Evolutionary conservation across 1,140 invertebrate species (phyloP).

Genomic region (Micrasema longulum): DNA sequence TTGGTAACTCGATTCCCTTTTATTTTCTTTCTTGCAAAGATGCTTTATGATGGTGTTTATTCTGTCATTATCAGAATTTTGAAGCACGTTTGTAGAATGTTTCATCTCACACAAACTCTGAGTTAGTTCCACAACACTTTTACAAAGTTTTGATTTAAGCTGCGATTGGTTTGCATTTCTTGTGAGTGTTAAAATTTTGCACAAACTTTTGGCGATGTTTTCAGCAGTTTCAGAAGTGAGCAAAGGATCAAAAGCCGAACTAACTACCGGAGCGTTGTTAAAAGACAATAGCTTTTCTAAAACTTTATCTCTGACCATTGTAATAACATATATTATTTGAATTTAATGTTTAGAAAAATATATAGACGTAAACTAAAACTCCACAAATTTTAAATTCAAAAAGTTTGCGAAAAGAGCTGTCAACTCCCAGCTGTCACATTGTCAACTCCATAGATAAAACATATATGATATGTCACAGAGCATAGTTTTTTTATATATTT

Average conservation of each 20-base stretch:
- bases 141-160: slow-evolving; percentile 9
- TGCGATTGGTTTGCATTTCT: slow-evolving; percentile 1
- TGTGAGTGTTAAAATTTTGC: slow-evolving; percentile 17
- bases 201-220: slow-evolving; percentile 12
- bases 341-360: too few species aligned
- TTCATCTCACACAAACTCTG: slow-evolving; percentile 18
- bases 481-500: too few species aligned
- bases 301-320: slow-evolving; percentile 21
- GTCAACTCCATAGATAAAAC: too few species aligned
- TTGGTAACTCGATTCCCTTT: neutral
- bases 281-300: slow-evolving; percentile 12
- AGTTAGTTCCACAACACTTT: slow-evolving; percentile 18
- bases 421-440: too few species aligned
- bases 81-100: neutral
- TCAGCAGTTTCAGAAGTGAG: slow-evolving; percentile 14
- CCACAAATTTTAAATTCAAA: too few species aligned
- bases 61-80: slow-evolving; percentile 3
- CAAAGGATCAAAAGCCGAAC: neutral
- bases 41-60: slow-evolving; percentile 18
- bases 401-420: too few species aligned
- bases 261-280: neutral
- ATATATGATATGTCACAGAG: too few species aligned
- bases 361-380: too few species aligned
- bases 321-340: neutral
- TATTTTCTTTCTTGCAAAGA: neutral